Percentiles rank a stretch among this genome's conserved stretches.
Evolutionary conservation across 2,888 invertebrate genomes (phyloP).

Genomic region (Bhutanitis thaidina): DNA sequence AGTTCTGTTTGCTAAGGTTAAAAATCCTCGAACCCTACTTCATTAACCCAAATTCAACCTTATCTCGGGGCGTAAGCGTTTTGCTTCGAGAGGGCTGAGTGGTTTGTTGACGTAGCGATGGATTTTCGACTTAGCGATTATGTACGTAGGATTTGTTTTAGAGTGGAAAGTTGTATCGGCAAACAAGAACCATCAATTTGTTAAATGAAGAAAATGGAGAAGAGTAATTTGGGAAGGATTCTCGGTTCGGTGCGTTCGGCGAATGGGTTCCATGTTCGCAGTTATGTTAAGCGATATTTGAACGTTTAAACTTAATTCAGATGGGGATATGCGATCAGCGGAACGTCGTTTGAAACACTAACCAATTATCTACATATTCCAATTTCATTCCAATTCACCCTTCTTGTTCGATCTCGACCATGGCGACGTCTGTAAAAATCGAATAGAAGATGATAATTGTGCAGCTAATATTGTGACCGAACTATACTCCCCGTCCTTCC

Average conservation of each 20-base stretch:
- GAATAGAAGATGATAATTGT: too few relatives aligned
- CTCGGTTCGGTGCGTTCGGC: slow-evolving; percentile 45
- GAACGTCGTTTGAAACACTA: background rate
- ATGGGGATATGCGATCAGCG: slow-evolving; percentile 22
- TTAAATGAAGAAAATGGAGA: slow-evolving; percentile 76
- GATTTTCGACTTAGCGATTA: slow-evolving; percentile 46
- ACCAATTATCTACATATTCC: too few relatives aligned
- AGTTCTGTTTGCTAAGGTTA: slow-evolving; percentile 54
- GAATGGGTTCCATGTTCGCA: slow-evolving; percentile 49
- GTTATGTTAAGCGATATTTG: slow-evolving; percentile 42
- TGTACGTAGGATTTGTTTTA: slow-evolving; percentile 40
- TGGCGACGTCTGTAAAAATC: too few relatives aligned
- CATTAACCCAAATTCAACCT: slow-evolving; percentile 61
- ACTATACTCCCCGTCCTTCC: too few relatives aligned
- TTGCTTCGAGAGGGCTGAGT: slow-evolving; percentile 22
- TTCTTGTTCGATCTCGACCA: too few relatives aligned
- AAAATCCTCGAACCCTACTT: slow-evolving; percentile 50
- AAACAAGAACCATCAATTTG: slow-evolving; percentile 70
- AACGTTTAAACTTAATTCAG: slow-evolving; percentile 35
- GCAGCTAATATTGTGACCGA: too few relatives aligned
- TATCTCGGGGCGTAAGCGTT: slow-evolving; percentile 71
- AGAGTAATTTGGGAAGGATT: slow-evolving; percentile 64
- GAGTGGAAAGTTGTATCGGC: slow-evolving; percentile 27
- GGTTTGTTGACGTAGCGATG: slow-evolving; percentile 24
- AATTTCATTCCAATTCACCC: too few relatives aligned